Evolutionary conservation across 1,140 invertebrate species (phyloP).

Genomic region (Rhyzopertha dominica): DNA sequence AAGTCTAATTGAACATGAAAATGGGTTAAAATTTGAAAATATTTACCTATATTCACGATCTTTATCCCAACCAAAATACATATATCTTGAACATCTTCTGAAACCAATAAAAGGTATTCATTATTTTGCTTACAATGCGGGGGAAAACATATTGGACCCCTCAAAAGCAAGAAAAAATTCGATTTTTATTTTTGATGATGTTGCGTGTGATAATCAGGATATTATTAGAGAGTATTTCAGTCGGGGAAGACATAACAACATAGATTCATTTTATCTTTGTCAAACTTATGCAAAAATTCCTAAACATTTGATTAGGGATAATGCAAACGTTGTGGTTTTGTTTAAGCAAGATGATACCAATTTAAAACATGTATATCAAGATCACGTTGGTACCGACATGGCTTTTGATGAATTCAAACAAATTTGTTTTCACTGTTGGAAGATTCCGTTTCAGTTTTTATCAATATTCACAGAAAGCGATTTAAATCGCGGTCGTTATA

Average conservation of each 20-base stretch:
- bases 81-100: conserved; percentile 19
- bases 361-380: conserved; percentile 44
- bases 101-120: conserved; percentile 26
- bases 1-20: conserved; percentile 15
- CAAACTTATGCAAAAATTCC: conserved; percentile 44
- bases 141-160: conserved; percentile 31
- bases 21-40: conserved; percentile 27
- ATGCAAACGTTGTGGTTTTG: conserved; percentile 41
- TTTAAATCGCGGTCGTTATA: conserved; percentile 33
- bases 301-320: conserved; percentile 47
- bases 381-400: conserved; percentile 44
- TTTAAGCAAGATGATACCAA: conserved; percentile 47
- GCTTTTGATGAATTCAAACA: conserved; percentile 32
- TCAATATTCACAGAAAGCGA: conserved; percentile 36
- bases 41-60: conserved; percentile 28
- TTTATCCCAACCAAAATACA: conserved; percentile 28
- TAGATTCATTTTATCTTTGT: conserved; percentile 41
- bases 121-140: conserved; percentile 35
- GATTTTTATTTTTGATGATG: conserved; percentile 45
- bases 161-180: conserved; percentile 31
- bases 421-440: conserved; percentile 38
- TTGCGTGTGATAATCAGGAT: conserved; percentile 42
- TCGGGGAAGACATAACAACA: conserved; percentile 40
- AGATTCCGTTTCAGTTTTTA: conserved; percentile 31
- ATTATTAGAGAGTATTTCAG: conserved; percentile 40